Evolutionary conservation across 2,888 invertebrate species (phyloP), one percentile per base, ranked within the genome.

Genomic region (Parelbella ahira): DNA sequence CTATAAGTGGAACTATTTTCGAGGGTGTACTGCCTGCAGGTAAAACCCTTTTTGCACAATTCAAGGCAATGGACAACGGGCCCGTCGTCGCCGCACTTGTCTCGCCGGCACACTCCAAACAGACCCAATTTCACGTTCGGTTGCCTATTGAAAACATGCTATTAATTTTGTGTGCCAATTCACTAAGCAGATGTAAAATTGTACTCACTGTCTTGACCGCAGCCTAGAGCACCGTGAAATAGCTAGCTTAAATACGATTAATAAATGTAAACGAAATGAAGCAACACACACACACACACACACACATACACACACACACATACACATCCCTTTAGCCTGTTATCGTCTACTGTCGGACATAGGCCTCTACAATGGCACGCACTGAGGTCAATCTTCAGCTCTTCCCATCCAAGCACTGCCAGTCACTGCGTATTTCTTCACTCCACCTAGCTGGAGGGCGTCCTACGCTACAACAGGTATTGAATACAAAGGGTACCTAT

Each of bases 11-110:
- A 53, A 60, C 58, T 60, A 29, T 61, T 54, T 55, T 60, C 57
- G 53, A 51, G 44, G 41, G 10, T 63, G 68, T 77, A 70, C 58
- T 49, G 44, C 45, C 48, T 52, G 63, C 86, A 83, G 86, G 84
- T 83, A 84, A 70, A 77, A 77, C 79, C 86, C 86, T 76, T 84
- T 83, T 86, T 87, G 86, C 87, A 83, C 86, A 87, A 86, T 82
- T 79, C 75, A 62, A 56, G 68, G 78, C 76, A 77, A 56, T 68
- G 57, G 58, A 68, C 60, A 70, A 77, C 69, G 71, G 78, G 68
- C 60, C 68, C 70, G 69, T 77, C 80, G 82, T 81, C 83, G 77
- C 78, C 71, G 77, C 80, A 78, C 79, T 77, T 76, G 71, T 73
- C 71, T 66, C 60, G 66, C 60, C 68, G 68, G 59, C 58, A 56